A percentile compares a stretch with the other conserved stretches of the same genome.
Conservation (phyloP, 2,888 invertebrate species). For the Serrognathus titanus region DNA sequence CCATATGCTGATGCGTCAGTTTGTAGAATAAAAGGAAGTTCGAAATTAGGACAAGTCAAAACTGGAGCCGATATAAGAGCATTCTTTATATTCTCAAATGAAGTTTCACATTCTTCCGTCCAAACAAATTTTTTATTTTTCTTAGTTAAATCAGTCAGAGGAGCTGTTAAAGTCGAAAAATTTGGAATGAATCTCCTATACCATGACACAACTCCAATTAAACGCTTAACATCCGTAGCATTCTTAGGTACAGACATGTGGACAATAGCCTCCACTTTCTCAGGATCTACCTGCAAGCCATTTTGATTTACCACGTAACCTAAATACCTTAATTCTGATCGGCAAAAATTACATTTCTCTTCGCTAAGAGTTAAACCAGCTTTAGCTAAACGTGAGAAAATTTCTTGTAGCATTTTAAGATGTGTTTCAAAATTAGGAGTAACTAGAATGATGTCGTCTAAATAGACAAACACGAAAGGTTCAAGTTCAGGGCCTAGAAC, state of each 20-base stretch:
- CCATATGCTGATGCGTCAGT: slow-evolving; percentile 26
- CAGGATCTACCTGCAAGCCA: slow-evolving; percentile 22
- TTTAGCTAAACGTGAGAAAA: slow-evolving; percentile 24
- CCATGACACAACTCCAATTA: slow-evolving; percentile 29
- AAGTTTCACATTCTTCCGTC: slow-evolving; percentile 8
- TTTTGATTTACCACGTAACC: slow-evolving; percentile 31
- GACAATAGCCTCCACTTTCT: slow-evolving; percentile 17
- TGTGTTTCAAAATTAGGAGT: slow-evolving; percentile 25
- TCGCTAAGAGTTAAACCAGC: slow-evolving; percentile 22
- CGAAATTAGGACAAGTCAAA: slow-evolving; percentile 13
- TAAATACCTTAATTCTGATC: slow-evolving; percentile 27
- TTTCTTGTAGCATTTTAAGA: slow-evolving; percentile 19
- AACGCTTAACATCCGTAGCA: slow-evolving; percentile 25
- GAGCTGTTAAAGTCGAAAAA: slow-evolving; percentile 4
- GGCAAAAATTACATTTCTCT: slow-evolving; percentile 33
- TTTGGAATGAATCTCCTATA: slow-evolving; percentile 2
- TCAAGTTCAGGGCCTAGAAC: slow-evolving; percentile 28
- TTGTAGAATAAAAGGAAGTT: slow-evolving; percentile 23
- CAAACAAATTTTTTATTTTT: slow-evolving; percentile 3
- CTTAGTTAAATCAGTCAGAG: slow-evolving; percentile 1
- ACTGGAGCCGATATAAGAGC: slow-evolving; percentile 14
- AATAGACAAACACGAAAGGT: slow-evolving; percentile 22
- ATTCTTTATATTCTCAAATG: slow-evolving; percentile 10
- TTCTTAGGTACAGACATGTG: slow-evolving; percentile 27
- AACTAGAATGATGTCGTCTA: slow-evolving; percentile 30